These are phyloP conservation scores for Trichogramma evanescens DNA, from an alignment of 2,888 invertebrate species.

Conservation along the genomic window DNA sequence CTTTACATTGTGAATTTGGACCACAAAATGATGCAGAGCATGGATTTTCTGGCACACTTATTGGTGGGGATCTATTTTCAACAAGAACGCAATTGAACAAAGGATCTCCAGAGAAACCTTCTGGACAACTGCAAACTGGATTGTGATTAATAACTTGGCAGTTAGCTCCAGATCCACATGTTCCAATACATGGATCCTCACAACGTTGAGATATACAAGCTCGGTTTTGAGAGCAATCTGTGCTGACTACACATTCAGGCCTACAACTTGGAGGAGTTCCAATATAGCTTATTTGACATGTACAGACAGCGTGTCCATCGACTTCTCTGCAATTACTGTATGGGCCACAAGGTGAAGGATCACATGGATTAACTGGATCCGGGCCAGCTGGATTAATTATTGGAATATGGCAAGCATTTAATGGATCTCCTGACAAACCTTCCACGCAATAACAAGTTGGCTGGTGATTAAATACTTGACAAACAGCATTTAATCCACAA, in stretches of 20 bases:
- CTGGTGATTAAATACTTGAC: conserved; percentile 74
- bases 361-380: conserved; percentile 51
- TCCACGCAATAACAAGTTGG: conserved; percentile 69
- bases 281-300: conserved; percentile 69
- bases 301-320: conserved; percentile 71
- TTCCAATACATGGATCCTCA: conserved; percentile 72
- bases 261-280: conserved; percentile 73
- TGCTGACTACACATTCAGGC: conserved; percentile 76
- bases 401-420: conserved; percentile 63
- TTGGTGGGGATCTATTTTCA: conserved; percentile 10
- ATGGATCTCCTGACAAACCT: conserved; percentile 73
- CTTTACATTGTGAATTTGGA: conserved; percentile 73
- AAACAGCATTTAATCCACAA: conserved; percentile 77
- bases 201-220: conserved; percentile 77
- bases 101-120: conserved; percentile 73
- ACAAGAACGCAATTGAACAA: conserved; percentile 60
- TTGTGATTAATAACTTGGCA: conserved; percentile 81
- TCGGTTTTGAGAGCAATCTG: conserved; percentile 73
- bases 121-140: conserved; percentile 74
- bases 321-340: conserved; percentile 70
- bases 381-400: conserved; percentile 36
- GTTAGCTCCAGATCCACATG: conserved; percentile 75
- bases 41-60: conserved; percentile 58
- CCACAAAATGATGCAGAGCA: conserved; percentile 81
- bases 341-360: conserved; percentile 71